Percentiles rank a stretch among this genome's conserved stretches.
Evolutionary conservation across 2,888 invertebrate genomes (phyloP).

Genomic region (Steromphala cineraria): DNA sequence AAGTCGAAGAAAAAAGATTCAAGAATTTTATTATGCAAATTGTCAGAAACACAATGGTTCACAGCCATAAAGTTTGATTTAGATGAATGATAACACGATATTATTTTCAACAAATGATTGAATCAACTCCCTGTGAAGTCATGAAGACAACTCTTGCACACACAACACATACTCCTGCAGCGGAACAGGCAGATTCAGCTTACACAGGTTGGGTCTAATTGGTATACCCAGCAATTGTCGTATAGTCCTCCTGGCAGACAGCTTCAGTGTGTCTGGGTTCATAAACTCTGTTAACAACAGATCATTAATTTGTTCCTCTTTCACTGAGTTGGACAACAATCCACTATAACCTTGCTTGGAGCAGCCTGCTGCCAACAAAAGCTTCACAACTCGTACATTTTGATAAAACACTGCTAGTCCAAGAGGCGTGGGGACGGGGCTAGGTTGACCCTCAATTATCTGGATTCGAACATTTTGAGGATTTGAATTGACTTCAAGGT

Average conservation of each 20-base stretch:
- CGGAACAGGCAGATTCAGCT: too few relatives aligned
- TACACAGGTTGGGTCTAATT: not conserved
- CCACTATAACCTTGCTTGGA: conserved; percentile 33
- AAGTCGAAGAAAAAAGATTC: too few relatives aligned
- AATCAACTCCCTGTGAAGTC: too few relatives aligned
- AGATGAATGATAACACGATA: too few relatives aligned
- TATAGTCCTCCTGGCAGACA: conserved; percentile 22
- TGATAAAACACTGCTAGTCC: conserved; percentile 37
- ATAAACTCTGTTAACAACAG: conserved; percentile 24
- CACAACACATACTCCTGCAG: too few relatives aligned
- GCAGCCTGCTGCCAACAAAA: conserved; percentile 36
- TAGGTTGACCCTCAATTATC: not conserved
- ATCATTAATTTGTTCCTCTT: conserved; percentile 15
- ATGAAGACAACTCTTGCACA: too few relatives aligned
- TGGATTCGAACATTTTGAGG: not conserved
- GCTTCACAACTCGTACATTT: conserved; percentile 29
- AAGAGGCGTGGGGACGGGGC: conserved; percentile 26
- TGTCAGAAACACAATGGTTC: too few relatives aligned
- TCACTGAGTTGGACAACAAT: conserved; percentile 25
- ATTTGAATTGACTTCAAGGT: conserved; percentile 15
- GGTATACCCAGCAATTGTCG: conserved; percentile 14
- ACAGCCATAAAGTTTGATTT: too few relatives aligned
- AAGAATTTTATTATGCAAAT: too few relatives aligned
- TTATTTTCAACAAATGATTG: too few relatives aligned
- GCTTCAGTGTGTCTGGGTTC: conserved; percentile 32